Base-by-base conservation (phyloP, 2,888 invertebrate species). In the Leptinotarsa rubiginosa region DNA sequence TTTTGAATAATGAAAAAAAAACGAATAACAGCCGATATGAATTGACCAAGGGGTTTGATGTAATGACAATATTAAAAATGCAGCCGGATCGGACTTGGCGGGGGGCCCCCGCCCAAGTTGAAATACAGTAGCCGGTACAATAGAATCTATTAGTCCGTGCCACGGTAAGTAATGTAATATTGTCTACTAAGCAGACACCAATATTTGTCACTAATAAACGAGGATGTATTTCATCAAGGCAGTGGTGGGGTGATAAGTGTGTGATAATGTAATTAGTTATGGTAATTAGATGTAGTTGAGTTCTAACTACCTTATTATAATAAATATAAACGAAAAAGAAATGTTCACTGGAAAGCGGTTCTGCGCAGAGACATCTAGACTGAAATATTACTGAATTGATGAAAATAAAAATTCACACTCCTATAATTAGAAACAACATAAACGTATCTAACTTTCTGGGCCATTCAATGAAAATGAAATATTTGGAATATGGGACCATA, bases 61-160 rank as follows among this genome's bases (percentile, higher is more conserved):
- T 84, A 85, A 85, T 83, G 86, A 86, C 85, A 86, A 85, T 84
- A 84, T 85, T 84, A 85, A 85, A 85, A 85, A 85, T 85, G 82
- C 84, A 83, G 82, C 76, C 80, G 80, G 82, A 81, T 79, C 75
- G 76, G 70, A 64, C 84, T 75, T 80, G 81, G 80, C 78, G 78
- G 85, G 85, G 84, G 85, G 85, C 82, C 83, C 75, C 77, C 80
- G 83, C 87, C 86, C 87, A 87, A 86, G 86, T 85, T 81, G 86
- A 86, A 84, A 85, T 85, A 87, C 87, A 84, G 87, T 87, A 87
- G 87, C 87, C 82, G 83, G 84, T 78, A 86, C 86, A 86, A 86
- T 86, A 83, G 84, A 80, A 80, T 74, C 80, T 79, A 82, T 85
- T 85, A 83, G 84, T 85, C 82, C 80, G 78, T 83, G 85, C 84